Conservation (phyloP, 2,797 vertebrate species). For the Chelon auratus region DNA sequence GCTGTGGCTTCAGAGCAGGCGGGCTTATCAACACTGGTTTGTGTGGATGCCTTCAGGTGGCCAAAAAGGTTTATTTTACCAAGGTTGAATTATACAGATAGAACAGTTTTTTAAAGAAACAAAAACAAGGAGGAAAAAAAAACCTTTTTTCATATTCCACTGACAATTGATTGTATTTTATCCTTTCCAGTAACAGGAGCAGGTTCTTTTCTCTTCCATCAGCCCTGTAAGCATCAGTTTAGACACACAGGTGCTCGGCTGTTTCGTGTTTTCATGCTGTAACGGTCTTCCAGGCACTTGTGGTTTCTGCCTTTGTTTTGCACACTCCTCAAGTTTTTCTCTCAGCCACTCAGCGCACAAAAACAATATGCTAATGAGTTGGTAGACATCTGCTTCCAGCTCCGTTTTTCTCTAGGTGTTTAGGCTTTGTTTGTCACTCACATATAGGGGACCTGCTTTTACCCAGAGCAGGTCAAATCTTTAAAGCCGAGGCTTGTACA, state of each 20-base stretch:
- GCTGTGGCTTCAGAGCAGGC: constrained; percentile 59
- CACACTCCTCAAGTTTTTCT: constrained; percentile 72
- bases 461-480: constrained; percentile 46
- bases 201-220: constrained; percentile 65
- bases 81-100: constrained; percentile 50
- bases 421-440: constrained; percentile 53
- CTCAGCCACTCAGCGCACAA: constrained; percentile 69
- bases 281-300: constrained; percentile 84
- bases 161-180: constrained; percentile 67
- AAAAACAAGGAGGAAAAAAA: neutral
- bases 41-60: constrained; percentile 64
- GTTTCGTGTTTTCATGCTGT: constrained; percentile 80
- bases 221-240: constrained; percentile 72
- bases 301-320: constrained; percentile 85
- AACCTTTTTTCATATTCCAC: constrained; percentile 53
- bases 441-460: constrained; percentile 36
- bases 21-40: constrained; percentile 47
- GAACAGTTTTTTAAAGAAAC: constrained; percentile 39
- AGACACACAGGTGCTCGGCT: constrained; percentile 84
- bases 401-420: constrained; percentile 49
- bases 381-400: constrained; percentile 81
- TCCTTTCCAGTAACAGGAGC: constrained; percentile 56
- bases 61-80: constrained; percentile 64
- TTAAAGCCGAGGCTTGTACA: constrained; percentile 24
- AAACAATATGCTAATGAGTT: constrained; percentile 84